These are phyloP conservation scores for Oscheius myriophilus DNA, from an alignment of 2,888 invertebrate species.

Conservation along the genomic window DNA sequence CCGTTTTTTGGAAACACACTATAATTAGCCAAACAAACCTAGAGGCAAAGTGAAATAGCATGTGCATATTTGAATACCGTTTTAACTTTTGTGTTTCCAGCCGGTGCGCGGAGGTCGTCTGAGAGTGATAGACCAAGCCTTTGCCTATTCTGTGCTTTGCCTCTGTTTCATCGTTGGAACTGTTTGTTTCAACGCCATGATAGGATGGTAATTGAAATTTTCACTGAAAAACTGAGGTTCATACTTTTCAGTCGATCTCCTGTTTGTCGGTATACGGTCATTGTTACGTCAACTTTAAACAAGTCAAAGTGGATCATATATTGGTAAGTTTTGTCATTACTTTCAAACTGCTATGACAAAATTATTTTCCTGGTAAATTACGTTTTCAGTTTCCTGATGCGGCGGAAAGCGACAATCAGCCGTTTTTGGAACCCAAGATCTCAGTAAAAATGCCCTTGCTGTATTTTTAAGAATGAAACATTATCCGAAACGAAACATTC, in stretches of 20 bases:
- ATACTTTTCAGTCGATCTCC: background rate
- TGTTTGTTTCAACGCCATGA: background rate
- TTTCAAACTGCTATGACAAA: background rate
- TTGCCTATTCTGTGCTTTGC: background rate
- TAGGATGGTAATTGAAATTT: too few species aligned
- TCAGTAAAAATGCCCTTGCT: background rate
- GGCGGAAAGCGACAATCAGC: background rate
- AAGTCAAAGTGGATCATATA: conserved; percentile 10
- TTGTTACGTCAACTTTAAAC: background rate
- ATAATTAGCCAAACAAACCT: too few species aligned
- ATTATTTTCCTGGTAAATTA: too few species aligned
- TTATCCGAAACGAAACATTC: too few species aligned
- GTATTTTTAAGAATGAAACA: too few species aligned
- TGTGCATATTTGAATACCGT: too few species aligned
- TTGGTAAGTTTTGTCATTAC: background rate
- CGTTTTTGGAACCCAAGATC: background rate
- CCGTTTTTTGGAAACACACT: too few species aligned
- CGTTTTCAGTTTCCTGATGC: conserved; percentile 11
- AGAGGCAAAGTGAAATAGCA: too few species aligned
- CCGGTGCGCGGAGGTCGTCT: background rate
- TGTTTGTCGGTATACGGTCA: background rate
- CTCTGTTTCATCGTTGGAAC: conserved; percentile 12
- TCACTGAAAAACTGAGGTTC: background rate
- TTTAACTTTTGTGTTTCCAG: background rate
- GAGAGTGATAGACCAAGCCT: conserved; percentile 4